Conservation (phyloP, 1,140 invertebrate genomes). For the Drosophila kurseongensis region DNA sequence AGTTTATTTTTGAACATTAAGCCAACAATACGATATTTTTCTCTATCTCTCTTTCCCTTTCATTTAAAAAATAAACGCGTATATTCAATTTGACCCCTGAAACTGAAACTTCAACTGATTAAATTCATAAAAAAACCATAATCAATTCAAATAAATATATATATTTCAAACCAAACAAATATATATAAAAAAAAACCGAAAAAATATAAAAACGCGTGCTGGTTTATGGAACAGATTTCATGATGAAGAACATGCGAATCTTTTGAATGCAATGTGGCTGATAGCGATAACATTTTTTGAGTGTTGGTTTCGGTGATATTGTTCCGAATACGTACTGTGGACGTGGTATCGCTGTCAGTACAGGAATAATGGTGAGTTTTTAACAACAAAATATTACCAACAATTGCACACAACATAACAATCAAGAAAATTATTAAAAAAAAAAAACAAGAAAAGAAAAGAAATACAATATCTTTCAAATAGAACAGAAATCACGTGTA, state of each 20-base stretch:
- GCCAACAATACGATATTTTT: slow-evolving; percentile 82
- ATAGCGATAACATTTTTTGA: slow-evolving; percentile 99
- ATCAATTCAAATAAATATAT: slow-evolving; percentile 33
- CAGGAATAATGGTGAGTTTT: slow-evolving; percentile 97
- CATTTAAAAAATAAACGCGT: slow-evolving; percentile 65
- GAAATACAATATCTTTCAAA: slow-evolving; percentile 16
- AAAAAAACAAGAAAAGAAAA: slow-evolving; percentile 11
- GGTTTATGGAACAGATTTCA: slow-evolving; percentile 91
- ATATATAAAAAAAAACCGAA: neutral
- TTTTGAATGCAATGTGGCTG: slow-evolving; percentile 99
- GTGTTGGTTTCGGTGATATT: slow-evolving; percentile 99
- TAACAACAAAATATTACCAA: slow-evolving; percentile 50
- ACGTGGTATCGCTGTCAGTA: slow-evolving; percentile 98
- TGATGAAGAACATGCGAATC: slow-evolving; percentile 98
- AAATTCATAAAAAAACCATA: slow-evolving; percentile 23
- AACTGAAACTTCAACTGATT: slow-evolving; percentile 26
- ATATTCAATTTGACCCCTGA: slow-evolving; percentile 49
- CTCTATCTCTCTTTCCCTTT: slow-evolving; percentile 82
- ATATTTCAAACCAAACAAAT: slow-evolving; percentile 24
- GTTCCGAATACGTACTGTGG: slow-evolving; percentile 99
- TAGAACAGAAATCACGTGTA: slow-evolving; percentile 58
- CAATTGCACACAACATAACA: slow-evolving; percentile 51
- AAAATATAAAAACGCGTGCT: slow-evolving; percentile 11
- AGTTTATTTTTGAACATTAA: slow-evolving; percentile 78
- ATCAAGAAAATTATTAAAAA: slow-evolving; percentile 11